These are phyloP conservation scores for Hystrix cristata DNA, from an alignment of 2,113 vertebrate species.

Conservation along the genomic window DNA sequence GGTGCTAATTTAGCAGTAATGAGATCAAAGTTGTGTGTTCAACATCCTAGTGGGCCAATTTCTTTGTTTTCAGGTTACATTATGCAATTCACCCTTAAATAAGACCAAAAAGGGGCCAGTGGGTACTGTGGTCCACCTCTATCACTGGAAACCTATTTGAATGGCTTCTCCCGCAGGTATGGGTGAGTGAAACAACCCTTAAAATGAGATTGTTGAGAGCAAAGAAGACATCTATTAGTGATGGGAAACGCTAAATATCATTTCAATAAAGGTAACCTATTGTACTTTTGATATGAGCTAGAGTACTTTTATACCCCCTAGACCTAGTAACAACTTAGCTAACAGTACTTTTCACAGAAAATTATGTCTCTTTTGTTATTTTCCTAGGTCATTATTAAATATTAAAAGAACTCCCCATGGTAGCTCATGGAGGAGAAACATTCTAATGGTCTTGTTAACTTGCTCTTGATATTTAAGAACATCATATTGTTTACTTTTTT, in stretches of 20 bases:
- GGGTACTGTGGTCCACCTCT: not conserved
- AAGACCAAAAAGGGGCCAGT: not conserved
- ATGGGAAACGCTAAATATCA: not conserved
- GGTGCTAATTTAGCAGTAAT: not conserved
- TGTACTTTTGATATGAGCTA: not conserved
- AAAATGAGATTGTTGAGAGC: not conserved
- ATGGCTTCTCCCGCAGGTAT: not conserved
- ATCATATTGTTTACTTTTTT: not conserved
- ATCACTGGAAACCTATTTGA: not conserved
- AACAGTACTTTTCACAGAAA: not conserved
- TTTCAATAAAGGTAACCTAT: not conserved
- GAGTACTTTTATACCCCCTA: not conserved
- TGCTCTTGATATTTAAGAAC: not conserved
- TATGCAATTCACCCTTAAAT: not conserved
- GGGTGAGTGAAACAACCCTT: not conserved
- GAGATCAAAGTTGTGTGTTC: constrained; percentile 1
- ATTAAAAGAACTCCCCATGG: not conserved
- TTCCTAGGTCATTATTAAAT: constrained; percentile 35
- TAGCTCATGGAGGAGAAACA: not conserved
- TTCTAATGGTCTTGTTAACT: not conserved
- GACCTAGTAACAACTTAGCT: not conserved
- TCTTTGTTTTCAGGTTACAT: constrained; percentile 11
- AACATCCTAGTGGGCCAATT: not conserved
- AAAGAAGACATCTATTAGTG: not conserved
- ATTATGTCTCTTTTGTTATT: not conserved